These are phyloP conservation scores for Dunckerocampus dactyliophorus DNA, from an alignment of 2,113 vertebrate species.

Conservation along the genomic window DNA sequence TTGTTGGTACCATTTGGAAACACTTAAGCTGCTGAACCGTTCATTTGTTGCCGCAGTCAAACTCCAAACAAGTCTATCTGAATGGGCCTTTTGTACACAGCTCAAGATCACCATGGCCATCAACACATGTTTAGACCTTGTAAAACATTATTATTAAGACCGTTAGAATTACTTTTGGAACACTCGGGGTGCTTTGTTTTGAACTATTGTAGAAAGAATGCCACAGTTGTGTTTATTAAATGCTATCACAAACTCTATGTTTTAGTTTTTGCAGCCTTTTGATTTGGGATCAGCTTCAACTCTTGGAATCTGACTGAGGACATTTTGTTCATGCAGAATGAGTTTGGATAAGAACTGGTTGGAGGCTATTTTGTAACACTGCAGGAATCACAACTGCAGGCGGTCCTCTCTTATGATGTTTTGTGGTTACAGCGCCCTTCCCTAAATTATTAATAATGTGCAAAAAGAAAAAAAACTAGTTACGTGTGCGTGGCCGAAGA, in stretches of 20 bases:
- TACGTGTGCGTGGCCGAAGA: too few species aligned
- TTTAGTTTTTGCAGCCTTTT: background rate
- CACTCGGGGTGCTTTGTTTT: background rate
- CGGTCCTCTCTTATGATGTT: too few species aligned
- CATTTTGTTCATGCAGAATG: too few species aligned
- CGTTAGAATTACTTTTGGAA: background rate
- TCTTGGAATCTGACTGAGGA: background rate
- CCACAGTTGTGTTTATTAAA: background rate
- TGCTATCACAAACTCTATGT: background rate
- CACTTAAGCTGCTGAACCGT: constrained; percentile 31
- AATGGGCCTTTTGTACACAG: constrained; percentile 28
- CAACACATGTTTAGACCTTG: constrained; percentile 21
- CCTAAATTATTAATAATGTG: too few species aligned
- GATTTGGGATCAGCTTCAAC: background rate
- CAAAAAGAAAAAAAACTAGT: too few species aligned
- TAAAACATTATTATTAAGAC: constrained; percentile 1
- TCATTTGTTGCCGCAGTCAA: constrained; percentile 11
- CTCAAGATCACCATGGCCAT: background rate
- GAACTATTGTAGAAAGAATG: background rate
- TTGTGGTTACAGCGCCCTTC: too few species aligned
- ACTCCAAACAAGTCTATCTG: constrained; percentile 23
- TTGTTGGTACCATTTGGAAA: constrained; percentile 31
- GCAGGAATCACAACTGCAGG: too few species aligned
- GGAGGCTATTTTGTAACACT: too few species aligned
- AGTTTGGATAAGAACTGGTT: too few species aligned